phyloP scores from a whole-genome alignment of 1,140 invertebrate species.

The Atta texana region DNA sequence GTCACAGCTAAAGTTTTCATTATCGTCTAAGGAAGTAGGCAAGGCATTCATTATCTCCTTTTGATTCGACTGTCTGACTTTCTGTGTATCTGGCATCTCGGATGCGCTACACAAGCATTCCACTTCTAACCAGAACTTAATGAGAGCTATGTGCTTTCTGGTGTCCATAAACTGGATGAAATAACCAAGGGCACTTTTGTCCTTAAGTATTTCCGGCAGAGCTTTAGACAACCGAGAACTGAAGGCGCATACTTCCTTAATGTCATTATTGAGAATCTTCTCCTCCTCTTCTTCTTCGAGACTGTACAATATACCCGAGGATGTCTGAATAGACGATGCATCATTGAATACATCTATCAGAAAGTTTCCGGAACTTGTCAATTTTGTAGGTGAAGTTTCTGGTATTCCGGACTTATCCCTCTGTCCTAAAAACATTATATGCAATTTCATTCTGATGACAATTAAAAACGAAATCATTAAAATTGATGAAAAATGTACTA shows the following conservation, averaged over 20 bases:
- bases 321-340: conserved; percentile 41
- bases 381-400: conserved; percentile 74
- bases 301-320: conserved; percentile 74
- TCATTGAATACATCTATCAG: conserved; percentile 62
- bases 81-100: conserved; percentile 1
- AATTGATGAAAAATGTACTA: neutral
- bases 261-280: conserved; percentile 69
- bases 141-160: conserved; percentile 86
- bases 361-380: conserved; percentile 66
- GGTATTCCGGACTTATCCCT: conserved; percentile 77
- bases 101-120: conserved; percentile 87
- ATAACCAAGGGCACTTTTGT: conserved; percentile 90
- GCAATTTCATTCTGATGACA: neutral
- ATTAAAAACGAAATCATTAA: too few relatives aligned
- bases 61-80: conserved; percentile 22
- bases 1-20: conserved; percentile 66
- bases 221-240: conserved; percentile 88
- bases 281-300: conserved; percentile 83
- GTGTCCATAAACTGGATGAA: conserved; percentile 92
- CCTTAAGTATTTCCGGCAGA: conserved; percentile 89
- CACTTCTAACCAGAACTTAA: conserved; percentile 92
- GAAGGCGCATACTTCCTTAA: conserved; percentile 74
- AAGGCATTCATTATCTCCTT: conserved; percentile 8
- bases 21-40: conserved; percentile 58
- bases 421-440: conserved; percentile 71